Evolutionary conservation across 2,797 vertebrate genomes (phyloP).

Genomic region (Phoeniculus purpureus): DNA sequence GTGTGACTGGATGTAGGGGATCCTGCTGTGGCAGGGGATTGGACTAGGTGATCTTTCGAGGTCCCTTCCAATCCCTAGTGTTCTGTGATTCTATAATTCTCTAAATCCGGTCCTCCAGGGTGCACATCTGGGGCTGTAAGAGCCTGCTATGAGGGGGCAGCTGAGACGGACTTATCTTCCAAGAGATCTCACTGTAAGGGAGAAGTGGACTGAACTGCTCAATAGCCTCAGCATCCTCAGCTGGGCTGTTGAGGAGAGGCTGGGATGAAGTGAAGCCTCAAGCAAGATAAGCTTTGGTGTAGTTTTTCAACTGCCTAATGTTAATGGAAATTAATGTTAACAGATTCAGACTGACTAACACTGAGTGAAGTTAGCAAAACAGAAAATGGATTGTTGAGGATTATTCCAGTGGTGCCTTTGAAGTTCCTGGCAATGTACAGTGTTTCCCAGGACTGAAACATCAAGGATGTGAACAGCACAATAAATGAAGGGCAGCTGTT

Average conservation of each 20-base stretch:
- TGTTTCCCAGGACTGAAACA: constrained; percentile 15
- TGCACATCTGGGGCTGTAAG: background rate
- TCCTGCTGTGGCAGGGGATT: too few species aligned
- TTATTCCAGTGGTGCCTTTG: constrained; percentile 9
- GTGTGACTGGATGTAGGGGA: too few species aligned
- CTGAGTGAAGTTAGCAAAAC: background rate
- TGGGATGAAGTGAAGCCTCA: background rate
- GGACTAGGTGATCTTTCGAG: too few species aligned
- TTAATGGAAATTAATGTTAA: background rate
- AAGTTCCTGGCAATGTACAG: background rate
- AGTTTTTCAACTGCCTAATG: background rate
- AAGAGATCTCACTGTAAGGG: background rate
- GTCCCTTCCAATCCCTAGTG: too few species aligned
- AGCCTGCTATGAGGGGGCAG: background rate
- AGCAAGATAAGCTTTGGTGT: background rate
- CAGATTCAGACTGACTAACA: fast-evolving
- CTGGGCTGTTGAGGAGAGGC: background rate
- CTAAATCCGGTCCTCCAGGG: background rate
- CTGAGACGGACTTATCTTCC: background rate
- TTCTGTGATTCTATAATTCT: too few species aligned
- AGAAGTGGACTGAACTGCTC: background rate
- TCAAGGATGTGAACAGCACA: background rate
- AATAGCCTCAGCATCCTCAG: background rate
- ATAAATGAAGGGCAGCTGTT: constrained; percentile 31
- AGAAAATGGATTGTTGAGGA: background rate